A percentile compares a stretch with the other conserved stretches of the same genome.
These are phyloP conservation scores for Deilephila elpenor DNA, from an alignment of 2,888 invertebrate species.

Conservation along the genomic window DNA sequence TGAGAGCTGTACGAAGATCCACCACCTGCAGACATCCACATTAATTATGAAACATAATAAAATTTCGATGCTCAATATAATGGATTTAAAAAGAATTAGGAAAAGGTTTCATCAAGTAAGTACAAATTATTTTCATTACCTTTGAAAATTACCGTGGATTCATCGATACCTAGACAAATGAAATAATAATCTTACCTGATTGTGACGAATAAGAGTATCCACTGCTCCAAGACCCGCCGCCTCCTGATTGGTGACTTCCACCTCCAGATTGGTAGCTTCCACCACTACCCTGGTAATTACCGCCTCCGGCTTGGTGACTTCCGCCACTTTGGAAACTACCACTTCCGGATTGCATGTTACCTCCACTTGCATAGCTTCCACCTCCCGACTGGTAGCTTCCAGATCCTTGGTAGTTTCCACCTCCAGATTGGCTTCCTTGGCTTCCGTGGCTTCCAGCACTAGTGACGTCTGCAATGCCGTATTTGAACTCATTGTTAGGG, in stretches of 20 bases:
- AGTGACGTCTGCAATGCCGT: slow-evolving; percentile 71
- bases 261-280: slow-evolving; percentile 42
- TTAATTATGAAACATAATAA: too few relatives aligned
- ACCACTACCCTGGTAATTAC: slow-evolving; percentile 33
- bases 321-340: slow-evolving; percentile 38
- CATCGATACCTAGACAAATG: neutral
- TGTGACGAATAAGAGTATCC: slow-evolving; percentile 71
- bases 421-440: slow-evolving; percentile 42
- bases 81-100: too few relatives aligned
- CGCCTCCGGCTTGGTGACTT: slow-evolving; percentile 39
- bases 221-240: slow-evolving; percentile 44
- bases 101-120: too few relatives aligned
- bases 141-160: neutral
- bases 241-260: slow-evolving; percentile 38
- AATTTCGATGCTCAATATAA: too few relatives aligned
- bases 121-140: too few relatives aligned
- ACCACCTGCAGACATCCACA: slow-evolving; percentile 8
- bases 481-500: slow-evolving; percentile 73
- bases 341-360: slow-evolving; percentile 37
- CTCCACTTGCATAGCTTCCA: slow-evolving; percentile 40
- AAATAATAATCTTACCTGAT: slow-evolving; percentile 57
- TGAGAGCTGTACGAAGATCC: slow-evolving; percentile 29
- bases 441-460: slow-evolving; percentile 46
- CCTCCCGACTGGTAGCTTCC: slow-evolving; percentile 46
- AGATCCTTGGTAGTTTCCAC: slow-evolving; percentile 39